Evolutionary conservation across 2,888 invertebrate species (phyloP), one percentile per base, ranked within the genome.

Genomic region (Noctua janthe): DNA sequence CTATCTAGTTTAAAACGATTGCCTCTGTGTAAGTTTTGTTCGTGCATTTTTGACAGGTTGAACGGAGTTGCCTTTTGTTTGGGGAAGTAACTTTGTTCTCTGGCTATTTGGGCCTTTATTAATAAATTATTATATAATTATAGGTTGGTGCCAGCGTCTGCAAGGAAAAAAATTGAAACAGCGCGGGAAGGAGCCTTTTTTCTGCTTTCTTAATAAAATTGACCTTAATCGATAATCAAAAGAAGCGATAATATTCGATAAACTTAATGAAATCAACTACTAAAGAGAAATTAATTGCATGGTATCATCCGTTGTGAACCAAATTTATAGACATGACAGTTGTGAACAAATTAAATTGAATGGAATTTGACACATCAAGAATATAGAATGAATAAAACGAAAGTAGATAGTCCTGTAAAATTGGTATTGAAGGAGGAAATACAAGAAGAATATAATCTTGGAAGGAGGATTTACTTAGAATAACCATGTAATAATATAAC

Each of bases 41-140:
- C 49, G 59, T 62, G 71, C 47, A 79, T 67, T 77, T 77, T 78
- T 78, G 43, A 78, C n/a, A 64, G 56, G 10, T 81, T 47, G 6
- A 69, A 69, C 29, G 15, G 13, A 8, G 13, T 43, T 15, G 20
- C 43, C 6, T 81, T 54, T 43, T 66, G 23, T 66, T 20, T 23
- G 23, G 66, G 49, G 5, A 17, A 62, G 47, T 54, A 56, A 81
- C 62, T 77, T 77, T 35, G 54, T 39, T 83, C 17, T 76, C 29
- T 29, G 23, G 1, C 17, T 11, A 39, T 82, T 56, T 81, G 35
- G 2, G n/a, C 66, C 11, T 72, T 35, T 35, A 54, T 54, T 47
- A 5, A 39, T 74, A 20, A 10, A 51, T 17, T 51, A n/a, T 5
- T 11, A n/a, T n/a, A n/a, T n/a, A n/a, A n/a, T n/a, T n/a, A n/a